Percentiles rank a stretch among this genome's conserved stretches.
phyloP scores from a whole-genome alignment of 1,140 invertebrate genomes.

The Drosophila parabipectinata region DNA sequence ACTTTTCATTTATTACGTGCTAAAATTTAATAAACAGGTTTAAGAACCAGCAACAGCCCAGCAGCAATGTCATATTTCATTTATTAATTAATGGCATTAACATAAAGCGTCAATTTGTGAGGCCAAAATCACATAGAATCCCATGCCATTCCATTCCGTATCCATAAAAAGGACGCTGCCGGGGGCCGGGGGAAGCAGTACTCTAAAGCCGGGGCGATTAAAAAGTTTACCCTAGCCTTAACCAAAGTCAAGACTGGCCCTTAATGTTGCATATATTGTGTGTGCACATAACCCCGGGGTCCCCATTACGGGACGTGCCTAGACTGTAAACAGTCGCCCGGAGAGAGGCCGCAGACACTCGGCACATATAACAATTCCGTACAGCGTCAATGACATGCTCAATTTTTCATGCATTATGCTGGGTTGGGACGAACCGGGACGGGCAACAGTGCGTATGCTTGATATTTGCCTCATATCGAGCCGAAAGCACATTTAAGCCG shows the following conservation, averaged over 20 bases:
- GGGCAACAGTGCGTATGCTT: constrained; percentile 72
- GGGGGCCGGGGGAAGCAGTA: not conserved
- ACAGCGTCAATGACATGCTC: constrained; percentile 73
- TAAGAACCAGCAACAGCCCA: constrained; percentile 32
- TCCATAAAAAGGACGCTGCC: not conserved
- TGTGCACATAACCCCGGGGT: constrained; percentile 46
- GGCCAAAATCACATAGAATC: constrained; percentile 22
- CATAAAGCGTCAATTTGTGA: constrained; percentile 76
- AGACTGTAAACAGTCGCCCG: constrained; percentile 62
- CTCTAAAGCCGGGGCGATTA: constrained; percentile 70
- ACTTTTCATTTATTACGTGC: constrained; percentile 77
- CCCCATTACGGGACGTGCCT: constrained; percentile 66
- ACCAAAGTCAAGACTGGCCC: constrained; percentile 45
- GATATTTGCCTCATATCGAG: constrained; percentile 72
- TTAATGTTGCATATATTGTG: constrained; percentile 66
- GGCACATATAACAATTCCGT: constrained; percentile 32
- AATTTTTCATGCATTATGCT: constrained; percentile 79
- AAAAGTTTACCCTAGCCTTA: constrained; percentile 64
- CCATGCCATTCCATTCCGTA: not conserved
- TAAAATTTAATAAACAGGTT: constrained; percentile 78
- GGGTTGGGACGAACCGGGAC: not conserved
- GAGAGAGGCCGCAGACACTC: constrained; percentile 30
- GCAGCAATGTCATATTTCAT: constrained; percentile 71
- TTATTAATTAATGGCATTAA: constrained; percentile 82
- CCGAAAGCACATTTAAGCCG: constrained; percentile 74